Evolutionary conservation across 2,888 invertebrate species (phyloP).

Genomic region (Notodonta ziczac): DNA sequence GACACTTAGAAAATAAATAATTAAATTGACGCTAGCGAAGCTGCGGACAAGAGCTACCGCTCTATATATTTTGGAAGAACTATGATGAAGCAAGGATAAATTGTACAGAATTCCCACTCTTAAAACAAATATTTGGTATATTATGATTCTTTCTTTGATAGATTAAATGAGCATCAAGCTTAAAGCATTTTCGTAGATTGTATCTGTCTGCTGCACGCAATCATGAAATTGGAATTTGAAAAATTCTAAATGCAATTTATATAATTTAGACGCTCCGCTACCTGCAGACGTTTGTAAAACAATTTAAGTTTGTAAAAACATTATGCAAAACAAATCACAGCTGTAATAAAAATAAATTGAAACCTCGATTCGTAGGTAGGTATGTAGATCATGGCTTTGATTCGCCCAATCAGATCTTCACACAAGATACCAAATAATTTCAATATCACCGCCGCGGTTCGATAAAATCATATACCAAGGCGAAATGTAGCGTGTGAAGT

Average conservation of each 20-base stretch:
- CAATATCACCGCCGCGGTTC: conserved; percentile 16
- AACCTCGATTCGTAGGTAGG: neutral
- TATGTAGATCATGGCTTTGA: conserved; percentile 7
- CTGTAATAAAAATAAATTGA: neutral
- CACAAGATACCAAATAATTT: conserved; percentile 8
- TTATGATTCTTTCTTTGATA: neutral
- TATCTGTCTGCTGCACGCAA: neutral
- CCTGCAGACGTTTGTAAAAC: too few species aligned
- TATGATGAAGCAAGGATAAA: too few species aligned
- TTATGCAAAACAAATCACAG: neutral
- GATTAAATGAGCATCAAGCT: neutral
- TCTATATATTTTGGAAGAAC: too few species aligned
- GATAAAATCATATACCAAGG: conserved; percentile 59
- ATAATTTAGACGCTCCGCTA: neutral
- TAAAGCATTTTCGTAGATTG: neutral
- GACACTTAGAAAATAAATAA: too few species aligned
- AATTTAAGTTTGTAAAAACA: too few species aligned
- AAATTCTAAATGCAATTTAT: neutral
- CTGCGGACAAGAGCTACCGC: too few species aligned
- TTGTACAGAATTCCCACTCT: too few species aligned
- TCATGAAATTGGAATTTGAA: neutral
- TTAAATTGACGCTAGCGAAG: too few species aligned
- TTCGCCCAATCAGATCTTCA: neutral
- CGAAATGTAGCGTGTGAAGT: conserved; percentile 62
- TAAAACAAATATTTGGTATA: too few species aligned